Conservation (phyloP, 1,140 invertebrate genomes). For the Zaprionus davidi region DNA sequence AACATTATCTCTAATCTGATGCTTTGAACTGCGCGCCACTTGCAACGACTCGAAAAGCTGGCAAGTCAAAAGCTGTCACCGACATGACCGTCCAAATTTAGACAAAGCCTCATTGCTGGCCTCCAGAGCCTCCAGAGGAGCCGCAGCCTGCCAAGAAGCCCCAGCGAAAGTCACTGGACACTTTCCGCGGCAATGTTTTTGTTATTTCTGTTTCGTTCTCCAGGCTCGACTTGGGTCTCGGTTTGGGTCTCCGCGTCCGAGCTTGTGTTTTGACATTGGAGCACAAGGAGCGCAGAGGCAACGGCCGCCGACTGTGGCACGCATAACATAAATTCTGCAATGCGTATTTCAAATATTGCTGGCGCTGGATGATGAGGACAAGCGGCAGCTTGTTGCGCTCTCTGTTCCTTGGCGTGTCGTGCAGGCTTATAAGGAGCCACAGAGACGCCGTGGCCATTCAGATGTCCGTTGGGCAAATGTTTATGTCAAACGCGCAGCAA, state of each 20-base stretch:
- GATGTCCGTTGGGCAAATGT: constrained; percentile 81
- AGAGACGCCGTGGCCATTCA: constrained; percentile 77
- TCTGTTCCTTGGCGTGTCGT: constrained; percentile 67
- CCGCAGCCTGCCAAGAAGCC: constrained; percentile 28
- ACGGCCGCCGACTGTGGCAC: constrained; percentile 56
- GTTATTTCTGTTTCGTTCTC: constrained; percentile 34
- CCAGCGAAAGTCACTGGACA: constrained; percentile 76
- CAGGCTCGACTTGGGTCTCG: constrained; percentile 23
- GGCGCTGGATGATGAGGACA: constrained; percentile 52
- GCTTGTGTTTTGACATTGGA: constrained; percentile 59
- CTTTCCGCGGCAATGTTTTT: constrained; percentile 57
- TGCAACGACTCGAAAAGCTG: constrained; percentile 64
- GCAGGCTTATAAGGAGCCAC: constrained; percentile 73
- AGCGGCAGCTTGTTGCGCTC: constrained; percentile 35
- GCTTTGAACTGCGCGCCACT: constrained; percentile 78
- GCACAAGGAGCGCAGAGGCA: constrained; percentile 19
- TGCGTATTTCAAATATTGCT: constrained; percentile 82
- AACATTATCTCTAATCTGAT: constrained; percentile 77
- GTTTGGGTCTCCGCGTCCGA: background rate
- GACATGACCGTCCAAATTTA: constrained; percentile 80
- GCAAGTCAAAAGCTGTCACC: constrained; percentile 76
- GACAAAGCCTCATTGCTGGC: constrained; percentile 74
- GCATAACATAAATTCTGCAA: constrained; percentile 81
- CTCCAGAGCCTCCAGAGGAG: constrained; percentile 76
- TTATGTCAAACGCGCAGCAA: constrained; percentile 81